Evolutionary conservation across 2,113 vertebrate species (phyloP), one percentile per base, ranked within the genome.

Genomic region (Oncorhynchus clarkii): DNA sequence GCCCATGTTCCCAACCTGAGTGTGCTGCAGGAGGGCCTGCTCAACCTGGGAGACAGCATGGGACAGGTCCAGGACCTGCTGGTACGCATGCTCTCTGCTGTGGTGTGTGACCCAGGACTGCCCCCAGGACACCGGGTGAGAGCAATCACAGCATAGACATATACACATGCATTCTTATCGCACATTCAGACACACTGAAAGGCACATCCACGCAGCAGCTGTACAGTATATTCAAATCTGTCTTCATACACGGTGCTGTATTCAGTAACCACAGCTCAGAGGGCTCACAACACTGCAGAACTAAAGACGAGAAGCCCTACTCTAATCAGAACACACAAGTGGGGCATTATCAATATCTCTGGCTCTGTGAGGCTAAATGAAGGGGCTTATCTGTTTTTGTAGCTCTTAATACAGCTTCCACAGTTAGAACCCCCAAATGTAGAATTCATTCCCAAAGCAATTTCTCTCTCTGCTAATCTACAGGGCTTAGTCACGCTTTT

Each of bases 121-220:
- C 94, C 96, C 75, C 91, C 95, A 74, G 96, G 95, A 83, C 94
- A 94, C 83, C 95, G 95, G 96, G 97, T 99, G 93, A 95, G 90
- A 80, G 60, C 39, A 45, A 11, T 45, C 39, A 34, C 48, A 65
- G 65, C 39, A 16, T 20, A 60, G 18, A 73, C 6, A 45, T 20
- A 39, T 31, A 39, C 72, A 45, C 29, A 45, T 5, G 14, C 64
- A 29, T 5, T 26, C 39, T 45, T 45, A 45, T 45, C 9, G 39
- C 39, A 45, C 39, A 11, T 45, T 45, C 39, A 45, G 39, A 45
- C 39, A 45, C 39, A 45, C 39, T 11, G 9, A 11, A 45, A 12
- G 39, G 39, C 39, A 45, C 39, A 45, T 11, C 39, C 39, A 45
- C 39, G 2, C 39, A 45, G 9, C 39, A 9, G 39, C 8, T 45